These are phyloP conservation scores for Aphaenogaster ashmeadi DNA, from an alignment of 1,140 invertebrate species.

Conservation along the genomic window DNA sequence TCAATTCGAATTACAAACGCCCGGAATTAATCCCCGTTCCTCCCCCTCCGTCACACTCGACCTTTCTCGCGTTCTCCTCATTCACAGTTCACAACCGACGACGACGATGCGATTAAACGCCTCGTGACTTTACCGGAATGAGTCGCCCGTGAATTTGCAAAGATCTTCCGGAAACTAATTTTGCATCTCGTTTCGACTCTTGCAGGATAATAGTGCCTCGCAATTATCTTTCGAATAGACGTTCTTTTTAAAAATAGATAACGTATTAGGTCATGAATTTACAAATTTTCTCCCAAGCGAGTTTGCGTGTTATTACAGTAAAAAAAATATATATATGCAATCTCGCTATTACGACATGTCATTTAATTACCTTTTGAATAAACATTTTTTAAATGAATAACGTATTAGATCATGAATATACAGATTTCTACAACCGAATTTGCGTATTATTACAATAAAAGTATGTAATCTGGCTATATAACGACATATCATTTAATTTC, in stretches of 20 bases:
- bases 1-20: slow-evolving; percentile 84
- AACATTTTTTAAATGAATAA: neutral
- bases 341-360: neutral
- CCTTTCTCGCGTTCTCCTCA: slow-evolving; percentile 24
- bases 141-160: neutral
- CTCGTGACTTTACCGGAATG: slow-evolving; percentile 8
- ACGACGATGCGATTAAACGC: slow-evolving; percentile 28
- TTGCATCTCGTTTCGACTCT: neutral
- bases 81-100: neutral
- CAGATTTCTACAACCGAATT: neutral
- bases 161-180: slow-evolving; percentile 5
- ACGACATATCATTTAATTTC: neutral
- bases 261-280: neutral
- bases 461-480: neutral
- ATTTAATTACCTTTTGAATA: neutral
- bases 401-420: neutral
- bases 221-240: neutral
- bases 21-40: slow-evolving; percentile 67
- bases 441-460: neutral
- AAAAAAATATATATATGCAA: neutral
- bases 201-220: neutral
- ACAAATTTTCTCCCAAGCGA: neutral
- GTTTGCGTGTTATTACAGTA: neutral
- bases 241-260: neutral
- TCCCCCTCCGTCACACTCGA: neutral